A percentile compares a stretch with the other conserved stretches of the same genome.
phyloP scores from a whole-genome alignment of 2,797 vertebrate species.

The Trematomus bernacchii region DNA sequence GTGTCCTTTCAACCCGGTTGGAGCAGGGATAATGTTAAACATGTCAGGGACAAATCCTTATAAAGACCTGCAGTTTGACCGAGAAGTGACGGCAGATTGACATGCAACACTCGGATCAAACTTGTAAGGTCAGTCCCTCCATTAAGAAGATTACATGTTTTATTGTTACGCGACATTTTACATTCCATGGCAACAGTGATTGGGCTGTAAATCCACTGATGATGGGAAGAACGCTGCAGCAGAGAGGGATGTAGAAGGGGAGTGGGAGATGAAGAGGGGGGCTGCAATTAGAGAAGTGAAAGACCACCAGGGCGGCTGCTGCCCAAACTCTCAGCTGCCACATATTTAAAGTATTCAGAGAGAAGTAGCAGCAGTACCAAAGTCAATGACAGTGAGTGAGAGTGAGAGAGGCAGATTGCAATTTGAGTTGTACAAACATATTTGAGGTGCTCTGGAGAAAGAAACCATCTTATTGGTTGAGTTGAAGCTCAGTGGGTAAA shows the following conservation, averaged over 20 bases:
- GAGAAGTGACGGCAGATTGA: constrained; percentile 44
- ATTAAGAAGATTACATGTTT: constrained; percentile 61
- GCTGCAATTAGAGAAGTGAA: constrained; percentile 66
- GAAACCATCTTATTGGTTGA: constrained; percentile 17
- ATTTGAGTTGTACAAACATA: constrained; percentile 51
- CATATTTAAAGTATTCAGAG: constrained; percentile 21
- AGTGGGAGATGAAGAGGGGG: not conserved
- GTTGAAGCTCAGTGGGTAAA: constrained; percentile 7
- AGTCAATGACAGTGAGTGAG: constrained; percentile 41
- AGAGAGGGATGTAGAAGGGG: not conserved
- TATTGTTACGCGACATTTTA: constrained; percentile 59
- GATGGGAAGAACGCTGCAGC: constrained; percentile 22
- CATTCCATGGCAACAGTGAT: constrained; percentile 54
- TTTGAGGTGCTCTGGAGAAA: constrained; percentile 21
- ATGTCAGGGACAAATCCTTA: constrained; percentile 57
- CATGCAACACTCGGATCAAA: constrained; percentile 31
- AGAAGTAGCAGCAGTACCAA: constrained; percentile 2
- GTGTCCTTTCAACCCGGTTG: constrained; percentile 66
- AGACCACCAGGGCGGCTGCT: constrained; percentile 68
- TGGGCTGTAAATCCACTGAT: constrained; percentile 62
- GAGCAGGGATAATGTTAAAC: constrained; percentile 53
- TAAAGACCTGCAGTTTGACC: constrained; percentile 51
- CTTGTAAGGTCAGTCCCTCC: constrained; percentile 56
- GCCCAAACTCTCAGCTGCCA: constrained; percentile 51
- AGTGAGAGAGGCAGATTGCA: constrained; percentile 48